phyloP scores from a whole-genome alignment of 2,888 invertebrate species.

The Ectemnius continuus region DNA sequence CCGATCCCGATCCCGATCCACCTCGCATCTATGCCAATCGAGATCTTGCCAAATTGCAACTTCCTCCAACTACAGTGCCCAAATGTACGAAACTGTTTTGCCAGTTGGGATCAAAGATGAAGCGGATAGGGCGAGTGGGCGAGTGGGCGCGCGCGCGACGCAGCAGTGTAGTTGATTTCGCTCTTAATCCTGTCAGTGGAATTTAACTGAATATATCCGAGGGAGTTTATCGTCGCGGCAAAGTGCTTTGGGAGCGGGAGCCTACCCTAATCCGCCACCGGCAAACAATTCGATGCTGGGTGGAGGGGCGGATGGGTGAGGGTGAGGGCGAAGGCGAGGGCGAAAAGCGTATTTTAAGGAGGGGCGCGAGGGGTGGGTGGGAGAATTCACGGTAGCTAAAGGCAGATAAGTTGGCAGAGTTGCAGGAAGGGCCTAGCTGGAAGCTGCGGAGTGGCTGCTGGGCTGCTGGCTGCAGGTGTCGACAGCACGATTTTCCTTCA shows the following conservation, averaged over 20 bases:
- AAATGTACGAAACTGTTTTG: no score
- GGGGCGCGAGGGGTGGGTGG: no score
- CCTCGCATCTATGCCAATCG: no score
- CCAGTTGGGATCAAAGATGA: no score
- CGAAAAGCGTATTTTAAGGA: background rate
- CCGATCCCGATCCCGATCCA: no score
- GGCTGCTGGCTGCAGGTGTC: conserved; percentile 51
- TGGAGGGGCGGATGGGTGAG: background rate
- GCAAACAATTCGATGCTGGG: conserved; percentile 5
- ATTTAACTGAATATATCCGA: no score
- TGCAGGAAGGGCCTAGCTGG: background rate
- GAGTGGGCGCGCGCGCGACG: no score
- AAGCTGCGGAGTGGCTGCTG: background rate
- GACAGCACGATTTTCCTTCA: conserved; percentile 25
- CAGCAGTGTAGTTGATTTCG: no score
- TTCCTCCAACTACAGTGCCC: no score
- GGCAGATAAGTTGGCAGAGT: conserved; percentile 9
- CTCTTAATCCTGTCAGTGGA: no score
- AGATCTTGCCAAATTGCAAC: no score
- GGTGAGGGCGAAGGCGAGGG: background rate
- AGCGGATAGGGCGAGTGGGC: no score
- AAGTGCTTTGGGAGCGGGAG: background rate
- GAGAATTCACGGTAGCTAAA: background rate
- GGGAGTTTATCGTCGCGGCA: background rate
- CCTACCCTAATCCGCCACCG: background rate